A percentile compares a stretch with the other conserved stretches of the same genome.
These are phyloP conservation scores for Clanis bilineata DNA, from an alignment of 2,888 invertebrate genomes.

Conservation along the genomic window DNA sequence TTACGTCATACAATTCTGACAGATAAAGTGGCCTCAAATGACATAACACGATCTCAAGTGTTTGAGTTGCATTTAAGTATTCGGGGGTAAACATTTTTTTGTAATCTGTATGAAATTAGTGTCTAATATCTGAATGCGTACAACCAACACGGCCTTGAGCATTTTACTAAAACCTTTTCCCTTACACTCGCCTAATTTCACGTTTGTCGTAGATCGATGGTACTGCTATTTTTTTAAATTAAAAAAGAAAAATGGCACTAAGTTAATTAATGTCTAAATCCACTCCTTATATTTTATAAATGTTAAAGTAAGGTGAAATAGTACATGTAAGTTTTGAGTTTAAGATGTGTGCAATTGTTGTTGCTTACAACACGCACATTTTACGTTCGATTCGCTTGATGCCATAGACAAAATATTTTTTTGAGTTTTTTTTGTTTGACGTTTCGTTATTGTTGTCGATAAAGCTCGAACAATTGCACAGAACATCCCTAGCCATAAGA, in stretches of 20 bases:
- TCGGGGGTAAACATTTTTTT: neutral
- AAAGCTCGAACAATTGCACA: constrained; percentile 75
- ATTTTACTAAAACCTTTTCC: constrained; percentile 9
- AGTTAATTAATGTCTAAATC: constrained; percentile 77
- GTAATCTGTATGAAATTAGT: neutral
- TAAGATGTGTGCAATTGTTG: constrained; percentile 76
- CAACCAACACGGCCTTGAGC: constrained; percentile 36
- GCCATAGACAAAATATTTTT: constrained; percentile 47
- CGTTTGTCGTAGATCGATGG: constrained; percentile 29
- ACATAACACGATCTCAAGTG: too few species aligned
- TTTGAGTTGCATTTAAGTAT: too few species aligned
- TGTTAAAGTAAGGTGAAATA: constrained; percentile 56
- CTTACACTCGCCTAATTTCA: constrained; percentile 40
- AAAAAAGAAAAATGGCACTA: constrained; percentile 45
- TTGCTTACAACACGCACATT: constrained; percentile 42
- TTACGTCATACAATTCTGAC: too few species aligned
- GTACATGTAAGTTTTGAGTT: constrained; percentile 62
- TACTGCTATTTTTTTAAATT: constrained; percentile 35
- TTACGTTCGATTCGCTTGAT: constrained; percentile 28
- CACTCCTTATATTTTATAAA: constrained; percentile 61
- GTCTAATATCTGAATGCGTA: constrained; percentile 6
- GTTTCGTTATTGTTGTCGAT: constrained; percentile 28
- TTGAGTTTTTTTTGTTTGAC: constrained; percentile 23
- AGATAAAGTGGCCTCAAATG: too few species aligned
- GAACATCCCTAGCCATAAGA: constrained; percentile 67